Conservation (phyloP, 2,113 vertebrate species). For the Psettodes erumei region DNA sequence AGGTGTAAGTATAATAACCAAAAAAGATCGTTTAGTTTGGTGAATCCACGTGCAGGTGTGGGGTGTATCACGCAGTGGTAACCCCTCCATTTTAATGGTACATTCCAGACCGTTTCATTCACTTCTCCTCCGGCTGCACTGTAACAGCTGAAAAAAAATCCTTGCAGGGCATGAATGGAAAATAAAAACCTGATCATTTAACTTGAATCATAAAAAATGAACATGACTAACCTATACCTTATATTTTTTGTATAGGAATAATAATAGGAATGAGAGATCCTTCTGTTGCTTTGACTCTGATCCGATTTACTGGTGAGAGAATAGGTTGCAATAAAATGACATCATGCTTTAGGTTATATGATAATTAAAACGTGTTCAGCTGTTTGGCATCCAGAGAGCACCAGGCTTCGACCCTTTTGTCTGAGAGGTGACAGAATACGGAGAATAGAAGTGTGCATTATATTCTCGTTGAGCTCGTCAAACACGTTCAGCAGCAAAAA, state of each 20-base stretch:
- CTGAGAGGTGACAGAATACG: conserved; percentile 26
- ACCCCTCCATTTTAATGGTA: conserved; percentile 57
- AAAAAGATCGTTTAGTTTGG: accelerated
- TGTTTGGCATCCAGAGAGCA: conserved; percentile 23
- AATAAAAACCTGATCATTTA: conserved; percentile 39
- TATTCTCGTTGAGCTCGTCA: conserved; percentile 75
- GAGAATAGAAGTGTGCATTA: conserved; percentile 42
- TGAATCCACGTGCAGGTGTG: background rate
- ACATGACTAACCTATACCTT: background rate
- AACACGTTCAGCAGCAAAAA: conserved; percentile 68
- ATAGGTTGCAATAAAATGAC: conserved; percentile 33
- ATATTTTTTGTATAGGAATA: background rate
- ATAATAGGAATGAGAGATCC: background rate
- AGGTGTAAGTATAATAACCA: accelerated
- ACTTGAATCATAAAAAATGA: conserved; percentile 16
- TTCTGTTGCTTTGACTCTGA: background rate
- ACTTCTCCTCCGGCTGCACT: conserved; percentile 46
- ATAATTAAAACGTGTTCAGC: conserved; percentile 35
- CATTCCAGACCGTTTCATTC: conserved; percentile 76
- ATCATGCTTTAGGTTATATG: conserved; percentile 44
- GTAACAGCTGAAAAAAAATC: conserved; percentile 73
- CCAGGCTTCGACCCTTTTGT: conserved; percentile 27
- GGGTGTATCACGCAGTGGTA: accelerated
- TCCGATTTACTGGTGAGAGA: background rate
- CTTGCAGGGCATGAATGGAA: conserved; percentile 75